Conservation (phyloP, 2,888 invertebrate species). For the Gnatocerus cornutus region DNA sequence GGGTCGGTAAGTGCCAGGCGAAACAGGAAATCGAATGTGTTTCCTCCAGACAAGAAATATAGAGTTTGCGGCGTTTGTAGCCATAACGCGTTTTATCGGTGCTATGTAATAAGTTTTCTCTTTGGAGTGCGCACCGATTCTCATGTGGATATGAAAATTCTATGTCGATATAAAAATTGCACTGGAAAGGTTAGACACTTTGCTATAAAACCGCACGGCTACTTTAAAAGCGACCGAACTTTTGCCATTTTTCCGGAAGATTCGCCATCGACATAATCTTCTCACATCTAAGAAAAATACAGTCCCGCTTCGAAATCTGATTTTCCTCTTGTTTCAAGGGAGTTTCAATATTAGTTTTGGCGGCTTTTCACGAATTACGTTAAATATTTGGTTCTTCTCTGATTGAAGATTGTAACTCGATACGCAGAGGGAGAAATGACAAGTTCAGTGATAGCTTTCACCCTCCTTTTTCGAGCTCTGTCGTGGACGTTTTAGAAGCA, state of each 20-base stretch:
- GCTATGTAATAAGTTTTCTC: constrained; percentile 28
- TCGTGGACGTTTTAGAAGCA: constrained; percentile 26
- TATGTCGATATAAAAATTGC: constrained; percentile 15
- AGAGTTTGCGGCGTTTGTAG: constrained; percentile 18
- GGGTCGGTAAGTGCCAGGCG: constrained; percentile 36
- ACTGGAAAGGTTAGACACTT: not conserved
- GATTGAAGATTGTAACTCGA: constrained; percentile 9
- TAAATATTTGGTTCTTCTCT: constrained; percentile 15
- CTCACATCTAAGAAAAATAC: not conserved
- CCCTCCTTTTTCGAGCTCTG: constrained; percentile 4
- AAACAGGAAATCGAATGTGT: constrained; percentile 54
- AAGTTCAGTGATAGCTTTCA: constrained; percentile 3
- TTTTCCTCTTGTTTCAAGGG: constrained; percentile 4
- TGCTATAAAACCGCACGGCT: not conserved
- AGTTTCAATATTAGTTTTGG: constrained; percentile 13
- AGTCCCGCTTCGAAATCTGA: not conserved
- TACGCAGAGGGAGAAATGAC: constrained; percentile 6
- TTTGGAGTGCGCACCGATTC: constrained; percentile 15
- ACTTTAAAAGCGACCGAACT: constrained; percentile 7
- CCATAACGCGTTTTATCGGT: constrained; percentile 24
- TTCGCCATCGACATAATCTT: constrained; percentile 10
- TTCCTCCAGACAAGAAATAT: constrained; percentile 53
- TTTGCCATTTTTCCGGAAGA: not conserved
- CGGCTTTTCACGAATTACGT: constrained; percentile 12
- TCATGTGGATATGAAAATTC: constrained; percentile 8